Evolutionary conservation across 2,113 vertebrate species (phyloP), one percentile per base, ranked within the genome.

Genomic region (Oxyura jamaicensis): DNA sequence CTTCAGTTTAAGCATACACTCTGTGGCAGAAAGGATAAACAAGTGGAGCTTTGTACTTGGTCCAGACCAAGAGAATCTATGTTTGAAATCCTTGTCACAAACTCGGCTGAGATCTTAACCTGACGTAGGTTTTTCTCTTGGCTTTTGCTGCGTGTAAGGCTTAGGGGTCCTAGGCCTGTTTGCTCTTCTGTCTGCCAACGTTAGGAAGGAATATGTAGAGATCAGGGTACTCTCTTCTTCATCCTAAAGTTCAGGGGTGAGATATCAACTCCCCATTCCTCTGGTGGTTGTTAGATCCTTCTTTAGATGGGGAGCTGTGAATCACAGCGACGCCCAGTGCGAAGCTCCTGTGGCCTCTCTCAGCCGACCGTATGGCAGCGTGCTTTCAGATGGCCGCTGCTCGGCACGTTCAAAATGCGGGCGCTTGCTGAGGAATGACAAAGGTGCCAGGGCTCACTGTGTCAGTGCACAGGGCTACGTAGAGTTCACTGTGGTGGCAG

Each of bases 31-130:
- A 86, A 91, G 93, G 79, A 88, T 97, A 97, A 95, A 98, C 95
- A 98, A 96, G 76, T 29, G 44, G 25, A 92, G 80, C 96, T 97
- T 97, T 98, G 95, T 97, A 83, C 72, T 88, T 29, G 10, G 15
- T 59, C 58, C 88, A 92, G 81, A 85, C 46, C 80, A 72, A 76
- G 93, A 83, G 88, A 91, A n/a, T 52, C 50, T 65, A 21, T 75
- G 26, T 91, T 91, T 68, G 86, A 33, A 97, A 82, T 42, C 81
- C 29, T 77, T n/a, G 63, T 79, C 50, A 25, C 36, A 35, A 88
- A 68, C 78, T 26, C 55, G 0, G 3, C 53, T 66, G 86, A 86
- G 59, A 93, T 59, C 35, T 84, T 74, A 87, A 86, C 53, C 67
- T 95, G 63, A 50, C 33, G 63, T 52, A 26, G 0, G 6, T 78